These are phyloP conservation scores for Spodoptera exigua DNA, from an alignment of 2,888 invertebrate species.

Conservation along the genomic window DNA sequence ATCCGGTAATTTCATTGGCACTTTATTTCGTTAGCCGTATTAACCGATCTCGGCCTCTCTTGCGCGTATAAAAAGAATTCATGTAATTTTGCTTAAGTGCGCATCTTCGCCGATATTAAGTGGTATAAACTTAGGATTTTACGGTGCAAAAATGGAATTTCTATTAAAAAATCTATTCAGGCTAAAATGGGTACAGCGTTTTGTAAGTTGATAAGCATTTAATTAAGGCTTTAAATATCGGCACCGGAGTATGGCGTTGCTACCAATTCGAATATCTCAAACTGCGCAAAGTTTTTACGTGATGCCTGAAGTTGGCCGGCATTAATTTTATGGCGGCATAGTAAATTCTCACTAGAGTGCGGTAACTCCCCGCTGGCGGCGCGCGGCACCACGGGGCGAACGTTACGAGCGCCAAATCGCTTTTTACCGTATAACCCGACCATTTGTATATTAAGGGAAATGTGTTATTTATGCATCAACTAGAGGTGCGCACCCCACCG, in stretches of 20 bases:
- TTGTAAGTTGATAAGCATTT: constrained; percentile 39
- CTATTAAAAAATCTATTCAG: constrained; percentile 60
- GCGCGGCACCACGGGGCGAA: constrained; percentile 72
- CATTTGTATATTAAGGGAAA: constrained; percentile 77
- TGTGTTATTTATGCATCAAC: constrained; percentile 82
- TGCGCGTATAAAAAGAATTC: constrained; percentile 62
- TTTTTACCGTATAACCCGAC: constrained; percentile 78
- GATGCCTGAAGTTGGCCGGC: constrained; percentile 48
- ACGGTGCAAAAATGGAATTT: constrained; percentile 69
- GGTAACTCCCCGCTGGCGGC: constrained; percentile 74
- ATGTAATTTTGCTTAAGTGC: constrained; percentile 72
- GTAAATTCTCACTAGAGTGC: constrained; percentile 66
- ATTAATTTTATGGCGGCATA: constrained; percentile 62
- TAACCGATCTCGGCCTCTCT: constrained; percentile 61
- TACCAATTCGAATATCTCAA: constrained; percentile 37
- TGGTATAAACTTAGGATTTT: constrained; percentile 70
- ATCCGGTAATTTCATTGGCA: constrained; percentile 75
- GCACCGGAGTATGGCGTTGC: constrained; percentile 12
- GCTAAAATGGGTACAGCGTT: constrained; percentile 35
- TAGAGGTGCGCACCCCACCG: constrained; percentile 76
- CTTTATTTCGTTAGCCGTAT: constrained; percentile 75
- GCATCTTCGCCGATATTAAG: constrained; percentile 67
- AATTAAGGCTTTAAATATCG: constrained; percentile 29
- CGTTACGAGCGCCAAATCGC: constrained; percentile 71
- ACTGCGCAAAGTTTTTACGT: constrained; percentile 55